These are phyloP conservation scores for Neosilurus mollespiculum DNA, from an alignment of 2,797 vertebrate genomes.

Conservation along the genomic window DNA sequence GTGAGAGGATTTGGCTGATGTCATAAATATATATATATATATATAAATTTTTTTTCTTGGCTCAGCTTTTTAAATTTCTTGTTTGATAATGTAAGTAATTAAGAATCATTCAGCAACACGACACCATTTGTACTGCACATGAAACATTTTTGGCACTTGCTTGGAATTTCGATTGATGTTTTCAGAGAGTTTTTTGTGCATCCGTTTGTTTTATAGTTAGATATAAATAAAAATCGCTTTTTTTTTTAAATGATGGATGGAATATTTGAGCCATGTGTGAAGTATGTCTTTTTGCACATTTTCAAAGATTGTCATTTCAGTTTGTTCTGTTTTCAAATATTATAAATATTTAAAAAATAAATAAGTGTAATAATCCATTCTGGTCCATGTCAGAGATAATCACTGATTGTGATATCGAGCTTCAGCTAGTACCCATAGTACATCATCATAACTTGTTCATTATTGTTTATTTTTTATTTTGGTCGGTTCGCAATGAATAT, in stretches of 20 bases:
- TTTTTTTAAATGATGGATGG: background rate
- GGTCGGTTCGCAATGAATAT: no score
- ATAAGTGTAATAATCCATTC: background rate
- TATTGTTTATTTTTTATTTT: background rate
- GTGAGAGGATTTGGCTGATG: no score
- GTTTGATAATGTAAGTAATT: background rate
- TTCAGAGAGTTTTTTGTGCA: background rate
- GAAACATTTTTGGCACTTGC: background rate
- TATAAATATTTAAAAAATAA: conserved; percentile 30
- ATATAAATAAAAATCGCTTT: background rate
- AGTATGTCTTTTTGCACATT: background rate
- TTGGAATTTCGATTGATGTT: background rate
- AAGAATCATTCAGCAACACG: background rate
- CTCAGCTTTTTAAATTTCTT: background rate
- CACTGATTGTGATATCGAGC: background rate
- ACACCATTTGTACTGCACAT: background rate
- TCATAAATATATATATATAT: no score
- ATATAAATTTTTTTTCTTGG: background rate
- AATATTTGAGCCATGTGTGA: background rate
- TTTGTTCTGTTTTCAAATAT: conserved; percentile 13
- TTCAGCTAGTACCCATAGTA: background rate
- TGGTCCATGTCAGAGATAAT: background rate
- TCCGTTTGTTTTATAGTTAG: background rate
- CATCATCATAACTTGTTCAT: background rate
- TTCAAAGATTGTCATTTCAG: background rate